These are phyloP conservation scores for Caenorhabditis latens DNA, from an alignment of 1,140 invertebrate genomes.

Conservation along the genomic window DNA sequence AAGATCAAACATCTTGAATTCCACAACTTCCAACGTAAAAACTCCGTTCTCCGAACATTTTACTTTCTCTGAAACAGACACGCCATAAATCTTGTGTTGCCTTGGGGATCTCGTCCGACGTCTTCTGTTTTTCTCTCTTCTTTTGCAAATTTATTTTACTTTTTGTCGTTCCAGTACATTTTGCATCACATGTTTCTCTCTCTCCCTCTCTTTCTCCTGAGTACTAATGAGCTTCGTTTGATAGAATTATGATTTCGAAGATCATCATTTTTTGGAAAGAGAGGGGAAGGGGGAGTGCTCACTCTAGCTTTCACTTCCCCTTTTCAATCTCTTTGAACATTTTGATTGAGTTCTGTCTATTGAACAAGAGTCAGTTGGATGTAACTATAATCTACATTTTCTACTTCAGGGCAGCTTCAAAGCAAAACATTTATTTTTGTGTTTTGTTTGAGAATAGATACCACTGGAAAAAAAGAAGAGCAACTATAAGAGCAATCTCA, in stretches of 20 bases:
- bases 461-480: no score
- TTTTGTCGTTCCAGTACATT: background rate
- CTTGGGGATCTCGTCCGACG: background rate
- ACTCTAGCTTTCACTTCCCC: background rate
- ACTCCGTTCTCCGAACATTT: background rate
- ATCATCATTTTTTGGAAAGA: background rate
- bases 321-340: background rate
- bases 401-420: background rate
- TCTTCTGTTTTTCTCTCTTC: background rate
- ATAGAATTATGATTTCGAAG: background rate
- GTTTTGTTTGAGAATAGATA: no score
- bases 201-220: background rate
- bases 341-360: conserved; percentile 1
- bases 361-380: background rate
- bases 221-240: conserved; percentile 14
- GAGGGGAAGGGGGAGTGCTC: no score
- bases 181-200: background rate
- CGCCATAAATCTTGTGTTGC: background rate
- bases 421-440: no score
- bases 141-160: background rate
- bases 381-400: background rate
- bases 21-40: background rate
- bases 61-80: background rate
- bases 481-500: no score
- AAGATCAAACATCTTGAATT: no score